phyloP scores from a whole-genome alignment of 1,140 invertebrate genomes.

The Camponotus vicinus region DNA sequence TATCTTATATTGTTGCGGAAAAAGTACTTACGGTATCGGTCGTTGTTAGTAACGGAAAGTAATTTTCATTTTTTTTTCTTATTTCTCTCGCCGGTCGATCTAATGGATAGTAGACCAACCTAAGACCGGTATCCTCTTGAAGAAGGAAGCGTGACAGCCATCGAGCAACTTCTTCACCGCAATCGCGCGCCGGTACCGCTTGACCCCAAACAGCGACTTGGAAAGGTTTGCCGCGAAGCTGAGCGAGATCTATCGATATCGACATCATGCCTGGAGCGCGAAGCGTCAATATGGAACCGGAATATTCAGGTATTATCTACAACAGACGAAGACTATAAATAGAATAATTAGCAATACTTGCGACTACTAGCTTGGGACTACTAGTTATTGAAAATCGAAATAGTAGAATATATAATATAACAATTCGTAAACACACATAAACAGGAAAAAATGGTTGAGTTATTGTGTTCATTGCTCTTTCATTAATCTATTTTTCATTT shows the following conservation, averaged over 20 bases:
- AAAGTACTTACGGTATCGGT: conserved; percentile 77
- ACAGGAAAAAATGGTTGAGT: conserved; percentile 37
- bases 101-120: conserved; percentile 88
- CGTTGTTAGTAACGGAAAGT: conserved; percentile 73
- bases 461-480: conserved; percentile 25
- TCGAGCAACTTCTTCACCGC: conserved; percentile 88
- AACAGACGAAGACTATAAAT: neutral
- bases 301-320: conserved; percentile 82
- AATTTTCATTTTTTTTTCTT: conserved; percentile 71
- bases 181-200: conserved; percentile 87
- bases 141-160: conserved; percentile 89
- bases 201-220: conserved; percentile 85
- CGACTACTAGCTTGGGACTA: neutral
- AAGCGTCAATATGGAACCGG: conserved; percentile 84
- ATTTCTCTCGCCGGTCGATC: conserved; percentile 81
- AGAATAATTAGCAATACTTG: neutral
- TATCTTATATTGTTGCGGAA: neutral
- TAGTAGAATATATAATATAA: conserved; percentile 25
- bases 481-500: neutral
- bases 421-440: neutral
- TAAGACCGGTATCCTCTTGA: conserved; percentile 86
- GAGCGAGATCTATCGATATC: conserved; percentile 85
- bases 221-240: conserved; percentile 82
- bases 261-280: conserved; percentile 85
- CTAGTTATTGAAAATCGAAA: neutral